phyloP scores from a whole-genome alignment of 2,888 invertebrate species.

The Leptinotarsa juncta region DNA sequence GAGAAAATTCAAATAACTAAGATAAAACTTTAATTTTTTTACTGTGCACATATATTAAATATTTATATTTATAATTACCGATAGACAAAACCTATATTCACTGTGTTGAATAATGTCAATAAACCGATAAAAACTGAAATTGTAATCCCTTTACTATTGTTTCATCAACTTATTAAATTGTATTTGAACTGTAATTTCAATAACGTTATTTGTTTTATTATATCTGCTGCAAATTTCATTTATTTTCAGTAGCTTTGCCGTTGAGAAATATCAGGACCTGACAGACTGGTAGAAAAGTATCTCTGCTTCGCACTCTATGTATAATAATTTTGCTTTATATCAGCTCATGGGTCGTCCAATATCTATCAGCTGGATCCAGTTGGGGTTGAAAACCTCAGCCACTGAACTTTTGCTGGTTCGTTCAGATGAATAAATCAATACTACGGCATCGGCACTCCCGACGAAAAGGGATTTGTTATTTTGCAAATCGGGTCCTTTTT shows the following conservation, averaged over 20 bases:
- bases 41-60: too few relatives aligned
- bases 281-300: neutral
- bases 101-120: too few relatives aligned
- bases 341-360: conserved; percentile 14
- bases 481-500: conserved; percentile 43
- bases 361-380: conserved; percentile 30
- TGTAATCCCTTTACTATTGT: too few relatives aligned
- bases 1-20: too few relatives aligned
- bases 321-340: conserved; percentile 11
- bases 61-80: too few relatives aligned
- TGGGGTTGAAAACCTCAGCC: conserved; percentile 31
- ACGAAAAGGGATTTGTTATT: conserved; percentile 43
- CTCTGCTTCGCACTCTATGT: neutral
- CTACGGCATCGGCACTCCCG: conserved; percentile 12
- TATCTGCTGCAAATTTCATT: neutral
- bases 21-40: too few relatives aligned
- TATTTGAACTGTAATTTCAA: too few relatives aligned
- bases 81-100: too few relatives aligned
- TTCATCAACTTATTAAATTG: too few relatives aligned
- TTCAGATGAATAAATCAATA: conserved; percentile 37
- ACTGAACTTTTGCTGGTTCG: conserved; percentile 28
- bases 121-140: too few relatives aligned
- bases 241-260: neutral
- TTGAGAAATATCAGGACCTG: neutral
- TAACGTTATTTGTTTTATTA: too few relatives aligned